These are phyloP conservation scores for Hemibagrus wyckioides DNA, from an alignment of 2,113 vertebrate species.

Conservation along the genomic window DNA sequence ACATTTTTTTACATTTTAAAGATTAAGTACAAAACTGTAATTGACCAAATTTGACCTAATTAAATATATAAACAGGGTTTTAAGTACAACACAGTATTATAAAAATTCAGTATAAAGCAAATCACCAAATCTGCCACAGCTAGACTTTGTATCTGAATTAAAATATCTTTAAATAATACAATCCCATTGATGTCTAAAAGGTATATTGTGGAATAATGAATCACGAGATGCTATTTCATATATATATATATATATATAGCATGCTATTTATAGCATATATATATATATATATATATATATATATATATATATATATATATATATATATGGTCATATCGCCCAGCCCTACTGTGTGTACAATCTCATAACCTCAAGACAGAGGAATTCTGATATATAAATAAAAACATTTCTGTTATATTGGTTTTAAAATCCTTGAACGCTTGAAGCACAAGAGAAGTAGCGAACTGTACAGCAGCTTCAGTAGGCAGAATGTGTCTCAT, in stretches of 20 bases:
- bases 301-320: too few relatives aligned
- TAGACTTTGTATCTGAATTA: neutral
- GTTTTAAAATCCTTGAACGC: neutral
- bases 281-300: too few relatives aligned
- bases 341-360: neutral
- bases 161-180: neutral
- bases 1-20: neutral
- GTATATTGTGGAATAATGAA: neutral
- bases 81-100: neutral
- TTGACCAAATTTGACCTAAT: too few relatives aligned
- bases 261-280: too few relatives aligned
- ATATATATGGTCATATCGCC: neutral
- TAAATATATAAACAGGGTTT: too few relatives aligned
- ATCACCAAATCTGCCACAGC: neutral
- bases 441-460: neutral
- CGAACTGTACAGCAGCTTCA: slow-evolving; percentile 18
- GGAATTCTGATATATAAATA: neutral
- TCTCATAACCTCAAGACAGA: neutral
- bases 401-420: neutral
- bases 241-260: neutral
- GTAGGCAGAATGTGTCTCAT: neutral
- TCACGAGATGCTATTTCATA: too few relatives aligned
- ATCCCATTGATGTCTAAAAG: neutral
- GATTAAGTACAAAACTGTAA: neutral
- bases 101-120: neutral